These are phyloP conservation scores for Drosophila algonquin DNA, from an alignment of 2,888 invertebrate genomes.

Conservation along the genomic window DNA sequence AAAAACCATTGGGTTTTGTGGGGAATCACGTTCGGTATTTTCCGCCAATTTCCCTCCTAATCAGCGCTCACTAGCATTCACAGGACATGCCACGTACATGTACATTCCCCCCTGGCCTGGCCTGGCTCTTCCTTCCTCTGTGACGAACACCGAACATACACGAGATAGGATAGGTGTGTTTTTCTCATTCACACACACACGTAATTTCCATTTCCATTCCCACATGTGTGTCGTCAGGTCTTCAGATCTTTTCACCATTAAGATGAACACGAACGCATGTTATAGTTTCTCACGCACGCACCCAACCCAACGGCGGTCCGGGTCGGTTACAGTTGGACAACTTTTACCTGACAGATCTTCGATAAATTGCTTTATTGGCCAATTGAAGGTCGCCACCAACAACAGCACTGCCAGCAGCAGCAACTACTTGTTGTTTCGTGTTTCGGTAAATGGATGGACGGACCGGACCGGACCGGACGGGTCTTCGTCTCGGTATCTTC, in stretches of 20 bases:
- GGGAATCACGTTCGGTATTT: conserved; percentile 77
- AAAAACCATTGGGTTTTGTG: conserved; percentile 65
- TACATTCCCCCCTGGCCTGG: conserved; percentile 17
- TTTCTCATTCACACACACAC: conserved; percentile 47
- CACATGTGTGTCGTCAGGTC: conserved; percentile 49
- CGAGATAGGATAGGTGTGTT: conserved; percentile 28
- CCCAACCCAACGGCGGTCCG: conserved; percentile 49
- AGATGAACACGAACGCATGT: conserved; percentile 48
- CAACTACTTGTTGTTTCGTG: conserved; percentile 58
- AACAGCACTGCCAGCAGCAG: background rate
- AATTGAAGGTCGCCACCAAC: conserved; percentile 62
- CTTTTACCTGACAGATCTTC: conserved; percentile 70
- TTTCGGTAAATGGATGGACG: conserved; percentile 53
- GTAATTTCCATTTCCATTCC: conserved; percentile 63
- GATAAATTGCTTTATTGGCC: conserved; percentile 76
- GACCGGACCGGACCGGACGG: background rate
- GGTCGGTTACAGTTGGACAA: conserved; percentile 65
- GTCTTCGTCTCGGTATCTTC: conserved; percentile 41
- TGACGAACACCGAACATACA: conserved; percentile 30
- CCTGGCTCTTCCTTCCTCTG: conserved; percentile 13
- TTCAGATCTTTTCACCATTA: conserved; percentile 34
- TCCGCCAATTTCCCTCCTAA: conserved; percentile 66
- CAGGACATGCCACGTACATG: conserved; percentile 60
- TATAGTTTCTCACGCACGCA: conserved; percentile 75
- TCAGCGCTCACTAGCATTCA: conserved; percentile 46